Evolutionary conservation across 2,888 invertebrate genomes (phyloP).

Genomic region (Drosophila aldrichi): DNA sequence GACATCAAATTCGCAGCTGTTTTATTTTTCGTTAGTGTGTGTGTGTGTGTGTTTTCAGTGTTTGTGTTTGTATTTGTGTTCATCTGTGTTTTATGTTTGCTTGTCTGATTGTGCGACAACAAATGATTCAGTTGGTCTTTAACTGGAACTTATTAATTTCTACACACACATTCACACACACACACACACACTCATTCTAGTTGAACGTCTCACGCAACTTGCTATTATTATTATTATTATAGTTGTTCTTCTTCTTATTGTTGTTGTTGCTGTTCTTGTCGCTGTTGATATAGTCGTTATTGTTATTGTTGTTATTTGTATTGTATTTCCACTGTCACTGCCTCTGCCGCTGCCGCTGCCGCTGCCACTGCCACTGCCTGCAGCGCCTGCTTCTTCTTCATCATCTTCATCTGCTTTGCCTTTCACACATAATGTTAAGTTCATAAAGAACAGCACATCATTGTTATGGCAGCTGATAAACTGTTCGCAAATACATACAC

Average conservation of each 20-base stretch:
- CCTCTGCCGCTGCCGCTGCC: constrained; percentile 46
- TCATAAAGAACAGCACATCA: constrained; percentile 63
- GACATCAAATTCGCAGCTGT: constrained; percentile 24
- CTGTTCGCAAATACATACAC: constrained; percentile 20
- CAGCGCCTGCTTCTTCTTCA: neutral
- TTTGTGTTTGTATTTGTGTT: constrained; percentile 18
- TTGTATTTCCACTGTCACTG: constrained; percentile 57
- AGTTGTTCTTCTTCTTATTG: constrained; percentile 12
- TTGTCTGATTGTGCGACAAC: constrained; percentile 65
- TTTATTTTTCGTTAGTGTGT: constrained; percentile 16
- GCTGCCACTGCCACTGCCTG: constrained; percentile 21
- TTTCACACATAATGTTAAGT: constrained; percentile 47
- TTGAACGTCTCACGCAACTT: constrained; percentile 56
- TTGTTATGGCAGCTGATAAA: constrained; percentile 67
- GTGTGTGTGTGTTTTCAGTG: neutral
- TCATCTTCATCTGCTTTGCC: constrained; percentile 29
- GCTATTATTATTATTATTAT: constrained; percentile 31
- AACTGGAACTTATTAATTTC: constrained; percentile 71
- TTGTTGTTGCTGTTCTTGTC: constrained; percentile 7
- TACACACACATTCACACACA: constrained; percentile 38
- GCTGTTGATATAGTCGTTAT: constrained; percentile 31
- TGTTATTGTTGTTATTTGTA: constrained; percentile 41
- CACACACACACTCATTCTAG: constrained; percentile 11
- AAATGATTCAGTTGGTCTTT: constrained; percentile 71
- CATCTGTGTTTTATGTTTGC: constrained; percentile 49